Evolutionary conservation across 2,797 vertebrate species (phyloP).

Genomic region (Triplophysa yarkandensis): DNA sequence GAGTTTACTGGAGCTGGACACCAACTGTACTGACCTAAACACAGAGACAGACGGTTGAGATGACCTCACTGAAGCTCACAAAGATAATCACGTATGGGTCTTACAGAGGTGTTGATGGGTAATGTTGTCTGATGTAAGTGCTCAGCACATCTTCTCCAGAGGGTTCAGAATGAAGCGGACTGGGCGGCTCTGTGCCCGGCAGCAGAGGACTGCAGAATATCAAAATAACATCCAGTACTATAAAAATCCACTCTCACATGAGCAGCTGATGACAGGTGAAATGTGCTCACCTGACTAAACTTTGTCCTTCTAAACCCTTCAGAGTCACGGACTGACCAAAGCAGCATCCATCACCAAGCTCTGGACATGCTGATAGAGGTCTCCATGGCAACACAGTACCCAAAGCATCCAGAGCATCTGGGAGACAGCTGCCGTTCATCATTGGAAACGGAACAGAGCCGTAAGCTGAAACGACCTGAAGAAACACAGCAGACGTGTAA

Average conservation of each 20-base stretch:
- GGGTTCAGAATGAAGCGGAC: slow-evolving; percentile 70
- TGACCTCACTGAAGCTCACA: no score
- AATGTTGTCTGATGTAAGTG: slow-evolving; percentile 70
- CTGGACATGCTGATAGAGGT: slow-evolving; percentile 77
- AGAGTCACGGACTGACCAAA: slow-evolving; percentile 87
- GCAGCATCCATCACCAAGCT: slow-evolving; percentile 63
- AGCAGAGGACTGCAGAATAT: slow-evolving; percentile 64
- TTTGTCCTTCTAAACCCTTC: slow-evolving; percentile 73
- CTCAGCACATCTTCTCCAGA: slow-evolving; percentile 78
- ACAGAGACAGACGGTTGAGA: slow-evolving; percentile 15
- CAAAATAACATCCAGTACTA: background rate
- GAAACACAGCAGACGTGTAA: background rate
- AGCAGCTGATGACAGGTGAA: no score
- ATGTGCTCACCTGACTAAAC: slow-evolving; percentile 74
- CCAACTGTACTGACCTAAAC: slow-evolving; percentile 76
- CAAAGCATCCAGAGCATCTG: slow-evolving; percentile 70
- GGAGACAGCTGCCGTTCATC: slow-evolving; percentile 70
- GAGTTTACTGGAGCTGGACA: slow-evolving; percentile 77
- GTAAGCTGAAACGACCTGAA: slow-evolving; percentile 82
- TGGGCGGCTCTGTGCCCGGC: slow-evolving; percentile 61
- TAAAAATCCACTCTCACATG: background rate
- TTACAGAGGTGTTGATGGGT: slow-evolving; percentile 80
- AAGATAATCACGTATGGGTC: no score
- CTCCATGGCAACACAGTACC: slow-evolving; percentile 75
- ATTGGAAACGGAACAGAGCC: slow-evolving; percentile 85